phyloP scores from a whole-genome alignment of 2,113 vertebrate species.

The Lepus europaeus region DNA sequence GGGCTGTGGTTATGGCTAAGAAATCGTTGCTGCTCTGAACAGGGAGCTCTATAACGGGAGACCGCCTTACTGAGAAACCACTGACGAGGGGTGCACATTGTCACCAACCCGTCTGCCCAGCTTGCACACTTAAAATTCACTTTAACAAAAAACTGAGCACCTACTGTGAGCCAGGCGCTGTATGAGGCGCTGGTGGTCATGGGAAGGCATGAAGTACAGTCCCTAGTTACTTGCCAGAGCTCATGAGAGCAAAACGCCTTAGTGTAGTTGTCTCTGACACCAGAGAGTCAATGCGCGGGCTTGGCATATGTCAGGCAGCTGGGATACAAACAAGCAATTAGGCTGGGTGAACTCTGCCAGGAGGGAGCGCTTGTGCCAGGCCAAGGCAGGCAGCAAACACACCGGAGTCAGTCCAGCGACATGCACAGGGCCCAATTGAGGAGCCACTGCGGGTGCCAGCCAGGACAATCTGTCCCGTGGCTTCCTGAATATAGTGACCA shows the following conservation, averaged over 20 bases:
- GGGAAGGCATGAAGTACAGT: background rate
- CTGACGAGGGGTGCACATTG: background rate
- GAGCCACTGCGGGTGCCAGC: conserved; percentile 1
- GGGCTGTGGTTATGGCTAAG: background rate
- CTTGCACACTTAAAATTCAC: background rate
- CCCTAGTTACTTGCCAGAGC: background rate
- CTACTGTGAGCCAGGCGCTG: background rate
- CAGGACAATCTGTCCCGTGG: conserved; percentile 11
- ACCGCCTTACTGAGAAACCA: background rate
- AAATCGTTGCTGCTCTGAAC: background rate
- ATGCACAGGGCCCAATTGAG: background rate
- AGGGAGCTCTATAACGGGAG: background rate
- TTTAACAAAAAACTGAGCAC: background rate
- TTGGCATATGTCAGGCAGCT: conserved; percentile 74
- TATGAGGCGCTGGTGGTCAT: background rate
- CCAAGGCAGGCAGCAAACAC: background rate
- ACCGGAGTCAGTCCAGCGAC: background rate
- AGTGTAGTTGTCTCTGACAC: conserved; percentile 4
- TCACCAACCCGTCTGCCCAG: background rate
- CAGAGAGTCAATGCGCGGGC: conserved; percentile 69
- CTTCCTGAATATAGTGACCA: conserved; percentile 58
- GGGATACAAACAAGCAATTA: conserved; percentile 77
- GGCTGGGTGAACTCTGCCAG: conserved; percentile 38
- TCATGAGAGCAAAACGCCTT: conserved; percentile 39
- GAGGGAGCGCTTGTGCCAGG: conserved; percentile 9